Evolutionary conservation across 2,113 vertebrate genomes (phyloP).

Genomic region (Takifugu flavidus): DNA sequence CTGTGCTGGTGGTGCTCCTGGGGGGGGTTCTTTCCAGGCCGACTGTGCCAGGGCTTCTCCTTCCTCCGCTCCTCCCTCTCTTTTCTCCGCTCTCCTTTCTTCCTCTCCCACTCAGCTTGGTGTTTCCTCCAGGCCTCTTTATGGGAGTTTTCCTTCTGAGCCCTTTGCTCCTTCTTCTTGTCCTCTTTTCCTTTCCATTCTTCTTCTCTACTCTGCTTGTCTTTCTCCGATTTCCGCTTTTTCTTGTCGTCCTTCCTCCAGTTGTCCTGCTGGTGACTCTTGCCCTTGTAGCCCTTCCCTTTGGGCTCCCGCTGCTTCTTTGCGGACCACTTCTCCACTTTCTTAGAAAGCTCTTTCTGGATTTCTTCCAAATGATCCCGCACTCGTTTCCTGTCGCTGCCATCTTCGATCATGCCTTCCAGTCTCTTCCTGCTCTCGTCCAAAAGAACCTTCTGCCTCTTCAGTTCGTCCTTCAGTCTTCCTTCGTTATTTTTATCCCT

Average conservation of each 20-base stretch:
- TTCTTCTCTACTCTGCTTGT: slow-evolving; percentile 40
- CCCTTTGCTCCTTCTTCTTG: slow-evolving; percentile 53
- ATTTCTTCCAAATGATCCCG: slow-evolving; percentile 68
- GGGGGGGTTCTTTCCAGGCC: slow-evolving; percentile 28
- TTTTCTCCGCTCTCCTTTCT: slow-evolving; percentile 58
- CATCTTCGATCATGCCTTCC: slow-evolving; percentile 65
- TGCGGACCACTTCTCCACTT: slow-evolving; percentile 67
- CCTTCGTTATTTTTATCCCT: slow-evolving; percentile 20
- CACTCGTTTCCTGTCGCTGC: slow-evolving; percentile 51
- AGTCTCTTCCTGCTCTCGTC: slow-evolving; percentile 70
- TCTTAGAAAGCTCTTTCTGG: slow-evolving; percentile 67
- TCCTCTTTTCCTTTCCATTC: slow-evolving; percentile 33
- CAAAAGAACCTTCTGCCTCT: slow-evolving; percentile 68
- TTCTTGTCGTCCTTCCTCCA: slow-evolving; percentile 59
- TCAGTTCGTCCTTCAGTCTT: slow-evolving; percentile 59
- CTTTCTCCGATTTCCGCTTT: slow-evolving; percentile 47
- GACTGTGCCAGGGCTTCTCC: slow-evolving; percentile 69
- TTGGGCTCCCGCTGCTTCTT: slow-evolving; percentile 59
- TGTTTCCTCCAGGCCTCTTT: slow-evolving; percentile 68
- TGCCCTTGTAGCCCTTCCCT: slow-evolving; percentile 54
- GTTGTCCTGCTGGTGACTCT: slow-evolving; percentile 38
- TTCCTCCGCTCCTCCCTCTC: slow-evolving; percentile 69
- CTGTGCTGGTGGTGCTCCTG: slow-evolving; percentile 16
- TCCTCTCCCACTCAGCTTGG: slow-evolving; percentile 68
- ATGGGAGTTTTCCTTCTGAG: slow-evolving; percentile 54